Conservation (phyloP, 2,888 invertebrate genomes). For the Alitta virens region DNA sequence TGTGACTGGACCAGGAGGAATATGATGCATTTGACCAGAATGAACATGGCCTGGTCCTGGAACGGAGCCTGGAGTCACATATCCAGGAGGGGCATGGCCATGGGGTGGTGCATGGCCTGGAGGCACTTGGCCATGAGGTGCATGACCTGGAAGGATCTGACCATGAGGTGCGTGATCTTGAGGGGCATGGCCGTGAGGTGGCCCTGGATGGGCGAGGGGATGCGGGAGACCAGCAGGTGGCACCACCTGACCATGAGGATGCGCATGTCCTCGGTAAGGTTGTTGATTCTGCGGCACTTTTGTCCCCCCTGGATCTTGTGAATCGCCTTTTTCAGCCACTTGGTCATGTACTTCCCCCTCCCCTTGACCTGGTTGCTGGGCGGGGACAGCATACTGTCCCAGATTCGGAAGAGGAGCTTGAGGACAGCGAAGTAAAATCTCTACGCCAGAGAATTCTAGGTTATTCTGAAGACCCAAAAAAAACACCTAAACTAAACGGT, state of each 20-base stretch:
- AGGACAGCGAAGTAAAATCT: constrained; percentile 43
- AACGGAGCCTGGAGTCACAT: too few relatives aligned
- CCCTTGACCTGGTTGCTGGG: not conserved
- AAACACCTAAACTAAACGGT: too few relatives aligned
- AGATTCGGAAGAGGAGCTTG: constrained; percentile 48
- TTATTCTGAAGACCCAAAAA: constrained; percentile 34
- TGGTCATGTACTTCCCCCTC: not conserved
- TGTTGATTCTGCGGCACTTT: not conserved
- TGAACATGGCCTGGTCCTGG: too few relatives aligned
- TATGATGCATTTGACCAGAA: too few relatives aligned
- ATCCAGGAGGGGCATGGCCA: too few relatives aligned
- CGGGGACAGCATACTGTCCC: constrained; percentile 20
- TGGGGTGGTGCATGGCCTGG: not conserved
- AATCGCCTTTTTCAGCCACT: not conserved
- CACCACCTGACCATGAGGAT: not conserved
- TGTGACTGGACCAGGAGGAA: not conserved
- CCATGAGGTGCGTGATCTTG: too few relatives aligned
- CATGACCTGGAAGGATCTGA: not conserved
- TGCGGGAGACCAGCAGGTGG: not conserved
- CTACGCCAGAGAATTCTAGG: constrained; percentile 34
- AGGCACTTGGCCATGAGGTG: not conserved
- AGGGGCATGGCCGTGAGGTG: too few relatives aligned
- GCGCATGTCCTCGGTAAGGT: not conserved
- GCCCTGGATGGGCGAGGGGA: not conserved
- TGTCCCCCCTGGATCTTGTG: not conserved